Percentiles rank a stretch among this genome's conserved stretches.
Evolutionary conservation across 1,140 invertebrate species (phyloP).

Genomic region (Papilio polyxenes): DNA sequence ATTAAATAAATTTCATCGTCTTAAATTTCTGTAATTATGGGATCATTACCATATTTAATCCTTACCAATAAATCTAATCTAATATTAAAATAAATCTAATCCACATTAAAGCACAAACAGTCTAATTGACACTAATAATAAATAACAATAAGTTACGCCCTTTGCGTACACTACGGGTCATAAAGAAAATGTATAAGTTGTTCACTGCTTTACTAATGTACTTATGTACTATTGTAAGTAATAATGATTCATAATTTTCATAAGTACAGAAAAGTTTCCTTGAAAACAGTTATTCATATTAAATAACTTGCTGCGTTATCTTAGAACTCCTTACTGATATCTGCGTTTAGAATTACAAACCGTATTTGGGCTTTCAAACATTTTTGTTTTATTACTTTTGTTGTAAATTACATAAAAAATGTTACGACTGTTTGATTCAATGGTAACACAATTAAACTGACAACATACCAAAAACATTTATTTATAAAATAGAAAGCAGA

Average conservation of each 20-base stretch:
- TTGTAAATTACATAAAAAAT: no score
- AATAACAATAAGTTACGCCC: background rate
- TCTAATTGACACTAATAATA: constrained; percentile 18
- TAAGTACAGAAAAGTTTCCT: background rate
- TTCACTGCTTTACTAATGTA: background rate
- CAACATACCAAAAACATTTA: no score
- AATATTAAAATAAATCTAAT: background rate
- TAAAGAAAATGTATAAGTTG: constrained; percentile 28
- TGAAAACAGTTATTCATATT: constrained; percentile 46
- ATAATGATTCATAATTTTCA: background rate
- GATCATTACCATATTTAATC: constrained; percentile 1
- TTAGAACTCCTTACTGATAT: background rate
- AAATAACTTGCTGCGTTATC: background rate
- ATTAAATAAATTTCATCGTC: constrained; percentile 23
- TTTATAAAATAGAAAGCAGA: no score
- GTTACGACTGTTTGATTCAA: no score
- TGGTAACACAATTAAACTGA: no score
- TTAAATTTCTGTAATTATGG: constrained; percentile 2
- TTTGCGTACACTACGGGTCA: background rate
- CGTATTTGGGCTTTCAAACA: background rate
- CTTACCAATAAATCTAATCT: background rate
- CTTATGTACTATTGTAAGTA: background rate
- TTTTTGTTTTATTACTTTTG: background rate
- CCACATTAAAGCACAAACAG: background rate
- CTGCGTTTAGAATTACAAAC: background rate